Evolutionary conservation across 2,113 vertebrate genomes (phyloP).

Genomic region (Clupea harengus): DNA sequence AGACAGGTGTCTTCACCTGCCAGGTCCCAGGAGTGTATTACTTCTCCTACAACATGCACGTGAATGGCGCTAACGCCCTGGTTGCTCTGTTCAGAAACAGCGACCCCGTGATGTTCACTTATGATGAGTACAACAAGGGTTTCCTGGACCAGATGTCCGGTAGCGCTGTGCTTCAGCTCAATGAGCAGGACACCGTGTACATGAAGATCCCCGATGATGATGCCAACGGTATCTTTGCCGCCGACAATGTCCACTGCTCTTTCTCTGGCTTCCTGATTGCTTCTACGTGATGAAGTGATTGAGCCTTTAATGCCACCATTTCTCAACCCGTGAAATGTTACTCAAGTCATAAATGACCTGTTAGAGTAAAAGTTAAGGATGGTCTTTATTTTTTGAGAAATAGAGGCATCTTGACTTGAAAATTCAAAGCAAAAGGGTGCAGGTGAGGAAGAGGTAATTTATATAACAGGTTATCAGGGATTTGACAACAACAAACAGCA

Average conservation of each 20-base stretch:
- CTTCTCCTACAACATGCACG: slow-evolving; percentile 92
- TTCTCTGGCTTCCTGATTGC: slow-evolving; percentile 97
- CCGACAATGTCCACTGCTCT: slow-evolving; percentile 92
- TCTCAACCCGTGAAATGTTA: slow-evolving; percentile 69
- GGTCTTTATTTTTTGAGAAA: slow-evolving; percentile 68
- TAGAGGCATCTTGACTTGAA: slow-evolving; percentile 73
- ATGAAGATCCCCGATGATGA: slow-evolving; percentile 91
- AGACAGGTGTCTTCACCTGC: slow-evolving; percentile 92
- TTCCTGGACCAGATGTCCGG: slow-evolving; percentile 98
- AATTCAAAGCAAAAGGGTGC: slow-evolving; percentile 69
- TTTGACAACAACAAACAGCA: slow-evolving; percentile 65
- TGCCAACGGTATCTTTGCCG: slow-evolving; percentile 91
- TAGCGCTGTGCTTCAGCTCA: slow-evolving; percentile 84
- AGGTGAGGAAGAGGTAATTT: slow-evolving; percentile 75
- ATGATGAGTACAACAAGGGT: slow-evolving; percentile 94
- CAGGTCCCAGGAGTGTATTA: slow-evolving; percentile 91
- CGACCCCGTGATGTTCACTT: slow-evolving; percentile 90
- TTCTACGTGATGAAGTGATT: slow-evolving; percentile 79
- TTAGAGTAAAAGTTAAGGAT: slow-evolving; percentile 59
- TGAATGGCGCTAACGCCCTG: slow-evolving; percentile 91
- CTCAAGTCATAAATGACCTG: slow-evolving; percentile 68
- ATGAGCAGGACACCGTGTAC: slow-evolving; percentile 94
- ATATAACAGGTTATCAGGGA: slow-evolving; percentile 73
- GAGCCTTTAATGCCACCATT: slow-evolving; percentile 54
- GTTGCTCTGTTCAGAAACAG: slow-evolving; percentile 94